Conservation (phyloP, 1,140 invertebrate species). For the Drosophila neocordata region DNA sequence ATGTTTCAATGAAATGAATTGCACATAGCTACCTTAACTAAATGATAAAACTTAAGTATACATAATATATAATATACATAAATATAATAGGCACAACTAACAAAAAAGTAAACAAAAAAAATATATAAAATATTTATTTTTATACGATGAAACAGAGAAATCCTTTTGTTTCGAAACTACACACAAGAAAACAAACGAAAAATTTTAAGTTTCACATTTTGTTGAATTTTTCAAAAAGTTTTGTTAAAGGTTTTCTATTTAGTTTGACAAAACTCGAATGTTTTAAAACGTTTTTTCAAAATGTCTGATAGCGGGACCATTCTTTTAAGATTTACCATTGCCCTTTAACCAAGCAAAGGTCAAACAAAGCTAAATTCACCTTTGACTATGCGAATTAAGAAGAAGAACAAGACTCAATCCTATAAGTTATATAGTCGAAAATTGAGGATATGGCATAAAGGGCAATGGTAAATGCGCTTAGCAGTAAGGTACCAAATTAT, state of each 20-base stretch:
- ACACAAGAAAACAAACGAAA: slow-evolving; percentile 6
- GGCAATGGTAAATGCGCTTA: slow-evolving; percentile 83
- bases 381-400: neutral
- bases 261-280: slow-evolving; percentile 74
- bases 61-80: slow-evolving; percentile 36
- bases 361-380: neutral
- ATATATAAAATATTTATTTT: slow-evolving; percentile 69
- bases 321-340: slow-evolving; percentile 83
- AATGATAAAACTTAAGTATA: slow-evolving; percentile 32
- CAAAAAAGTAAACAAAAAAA: slow-evolving; percentile 1
- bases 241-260: slow-evolving; percentile 24
- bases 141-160: slow-evolving; percentile 57
- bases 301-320: slow-evolving; percentile 83
- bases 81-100: slow-evolving; percentile 51
- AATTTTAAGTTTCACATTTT: slow-evolving; percentile 56
- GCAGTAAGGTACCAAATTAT: slow-evolving; percentile 83
- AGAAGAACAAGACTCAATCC: neutral
- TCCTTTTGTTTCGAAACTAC: slow-evolving; percentile 24
- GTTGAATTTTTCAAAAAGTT: slow-evolving; percentile 47
- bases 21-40: slow-evolving; percentile 62
- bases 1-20: slow-evolving; percentile 25
- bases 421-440: neutral
- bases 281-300: slow-evolving; percentile 82
- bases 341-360: slow-evolving; percentile 41
- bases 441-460: slow-evolving; percentile 41